Evolutionary conservation across 2,888 invertebrate species (phyloP).

Genomic region (Hypolimnas misippus): DNA sequence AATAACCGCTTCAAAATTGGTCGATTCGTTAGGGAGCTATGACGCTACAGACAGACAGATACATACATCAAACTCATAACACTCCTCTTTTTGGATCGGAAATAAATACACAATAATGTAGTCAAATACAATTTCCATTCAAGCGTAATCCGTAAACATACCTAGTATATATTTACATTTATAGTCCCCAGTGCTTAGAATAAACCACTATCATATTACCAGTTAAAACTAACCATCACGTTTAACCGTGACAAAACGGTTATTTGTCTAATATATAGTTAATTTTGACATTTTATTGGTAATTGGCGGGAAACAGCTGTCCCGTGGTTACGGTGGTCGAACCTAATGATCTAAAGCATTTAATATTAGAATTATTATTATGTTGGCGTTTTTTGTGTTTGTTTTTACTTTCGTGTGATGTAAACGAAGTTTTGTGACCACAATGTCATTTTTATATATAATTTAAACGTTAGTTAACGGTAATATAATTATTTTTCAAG

Average conservation of each 20-base stretch:
- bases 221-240: slow-evolving; percentile 21
- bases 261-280: slow-evolving; percentile 26
- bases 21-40: too few relatives aligned
- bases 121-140: too few relatives aligned
- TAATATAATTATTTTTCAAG: too few relatives aligned
- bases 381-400: slow-evolving; percentile 25
- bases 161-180: too few relatives aligned
- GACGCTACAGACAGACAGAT: too few relatives aligned
- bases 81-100: too few relatives aligned
- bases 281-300: slow-evolving; percentile 40
- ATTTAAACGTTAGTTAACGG: too few relatives aligned
- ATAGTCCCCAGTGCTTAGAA: slow-evolving; percentile 7
- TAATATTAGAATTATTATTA: slow-evolving; percentile 28
- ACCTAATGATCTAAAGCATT: slow-evolving; percentile 32
- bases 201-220: slow-evolving; percentile 12
- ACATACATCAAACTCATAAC: too few relatives aligned
- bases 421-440: not conserved
- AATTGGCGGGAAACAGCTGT: slow-evolving; percentile 36
- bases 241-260: slow-evolving; percentile 27
- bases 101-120: too few relatives aligned
- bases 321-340: slow-evolving; percentile 34
- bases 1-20: too few relatives aligned
- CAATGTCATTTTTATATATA: too few relatives aligned
- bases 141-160: too few relatives aligned
- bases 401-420: slow-evolving; percentile 8